phyloP scores from a whole-genome alignment of 2,797 vertebrate genomes.

The Leptoclinus maculatus region DNA sequence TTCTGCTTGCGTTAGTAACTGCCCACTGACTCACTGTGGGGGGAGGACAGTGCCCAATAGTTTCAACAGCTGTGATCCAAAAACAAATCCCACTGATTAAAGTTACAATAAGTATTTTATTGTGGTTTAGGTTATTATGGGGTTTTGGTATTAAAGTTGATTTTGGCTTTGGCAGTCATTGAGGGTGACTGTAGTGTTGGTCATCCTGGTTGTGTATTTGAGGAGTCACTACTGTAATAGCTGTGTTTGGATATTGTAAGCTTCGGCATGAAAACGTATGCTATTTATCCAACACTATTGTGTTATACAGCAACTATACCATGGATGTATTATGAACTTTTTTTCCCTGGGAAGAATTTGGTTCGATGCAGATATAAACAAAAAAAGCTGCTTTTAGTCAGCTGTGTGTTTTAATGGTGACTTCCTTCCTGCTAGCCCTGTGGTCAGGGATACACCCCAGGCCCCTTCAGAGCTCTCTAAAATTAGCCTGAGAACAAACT shows the following conservation, averaged over 20 bases:
- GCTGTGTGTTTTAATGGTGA: conserved; percentile 28
- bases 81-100: background rate
- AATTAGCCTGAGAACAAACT: conserved; percentile 62
- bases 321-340: background rate
- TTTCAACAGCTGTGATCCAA: conserved; percentile 9
- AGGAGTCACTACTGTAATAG: background rate
- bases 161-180: background rate
- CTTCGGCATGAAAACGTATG: background rate
- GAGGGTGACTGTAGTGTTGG: background rate
- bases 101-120: background rate
- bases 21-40: conserved; percentile 60
- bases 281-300: background rate
- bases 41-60: conserved; percentile 8
- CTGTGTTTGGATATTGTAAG: background rate
- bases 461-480: conserved; percentile 41
- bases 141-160: background rate
- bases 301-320: background rate
- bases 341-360: background rate
- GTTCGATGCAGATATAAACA: too few relatives aligned
- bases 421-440: conserved; percentile 64
- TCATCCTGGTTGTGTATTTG: background rate
- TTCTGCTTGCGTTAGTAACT: conserved; percentile 50
- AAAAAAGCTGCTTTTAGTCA: conserved; percentile 7
- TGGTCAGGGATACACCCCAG: conserved; percentile 17
- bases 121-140: background rate